phyloP scores from a whole-genome alignment of 2,113 vertebrate genomes.

The Ailurus styani region DNA sequence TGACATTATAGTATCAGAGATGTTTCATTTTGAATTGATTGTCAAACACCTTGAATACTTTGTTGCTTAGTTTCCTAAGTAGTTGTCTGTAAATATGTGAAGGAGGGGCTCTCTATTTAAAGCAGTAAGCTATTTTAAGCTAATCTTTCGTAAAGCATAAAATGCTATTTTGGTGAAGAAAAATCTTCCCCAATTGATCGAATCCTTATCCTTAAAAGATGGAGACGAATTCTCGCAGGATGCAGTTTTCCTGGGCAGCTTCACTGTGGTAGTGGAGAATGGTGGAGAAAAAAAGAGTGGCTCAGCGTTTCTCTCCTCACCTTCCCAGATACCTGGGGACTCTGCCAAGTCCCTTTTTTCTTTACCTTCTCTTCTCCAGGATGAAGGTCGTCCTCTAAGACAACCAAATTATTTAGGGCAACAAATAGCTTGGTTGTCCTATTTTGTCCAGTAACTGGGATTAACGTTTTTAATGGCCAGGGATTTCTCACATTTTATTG shows the following conservation, averaged over 20 bases:
- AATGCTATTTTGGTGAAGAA: neutral
- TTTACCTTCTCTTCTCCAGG: neutral
- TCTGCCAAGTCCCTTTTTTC: too few relatives aligned
- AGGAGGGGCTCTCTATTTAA: neutral
- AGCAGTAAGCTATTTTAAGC: neutral
- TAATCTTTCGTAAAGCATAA: neutral
- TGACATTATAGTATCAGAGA: neutral
- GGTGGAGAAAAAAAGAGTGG: neutral
- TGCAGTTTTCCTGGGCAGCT: neutral
- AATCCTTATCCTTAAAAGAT: neutral
- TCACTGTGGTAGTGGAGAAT: too few relatives aligned
- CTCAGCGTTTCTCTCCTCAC: neutral
- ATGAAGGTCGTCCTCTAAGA: neutral
- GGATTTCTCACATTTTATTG: neutral
- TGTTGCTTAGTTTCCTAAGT: neutral
- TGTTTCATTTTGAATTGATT: neutral
- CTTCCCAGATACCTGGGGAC: too few relatives aligned
- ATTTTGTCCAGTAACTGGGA: neutral
- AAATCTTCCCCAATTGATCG: neutral
- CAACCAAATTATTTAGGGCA: neutral
- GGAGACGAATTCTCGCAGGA: neutral
- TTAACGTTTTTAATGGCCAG: neutral
- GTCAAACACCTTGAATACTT: neutral
- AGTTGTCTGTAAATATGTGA: neutral
- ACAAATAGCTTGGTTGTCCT: neutral